Percentiles rank a stretch among this genome's conserved stretches.
These are phyloP conservation scores for Meloe dianella DNA, from an alignment of 2,888 invertebrate genomes.

Conservation along the genomic window DNA sequence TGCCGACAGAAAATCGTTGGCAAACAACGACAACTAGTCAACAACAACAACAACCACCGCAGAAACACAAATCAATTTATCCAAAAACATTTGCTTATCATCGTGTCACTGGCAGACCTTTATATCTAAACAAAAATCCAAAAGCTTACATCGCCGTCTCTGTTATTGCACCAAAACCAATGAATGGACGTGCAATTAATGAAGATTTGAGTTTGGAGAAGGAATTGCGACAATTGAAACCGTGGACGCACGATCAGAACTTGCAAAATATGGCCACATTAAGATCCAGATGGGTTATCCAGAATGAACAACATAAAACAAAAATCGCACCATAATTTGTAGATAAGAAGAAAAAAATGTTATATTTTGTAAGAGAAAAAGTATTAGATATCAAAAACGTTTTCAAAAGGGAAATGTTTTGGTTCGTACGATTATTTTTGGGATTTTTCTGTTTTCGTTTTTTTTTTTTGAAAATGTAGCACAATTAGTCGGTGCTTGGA, in stretches of 20 bases:
- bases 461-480: not conserved
- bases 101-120: slow-evolving; percentile 56
- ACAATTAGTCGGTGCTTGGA: not conserved
- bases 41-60: slow-evolving; percentile 30
- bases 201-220: slow-evolving; percentile 52
- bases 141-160: slow-evolving; percentile 59
- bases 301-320: slow-evolving; percentile 36
- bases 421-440: not conserved
- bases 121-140: slow-evolving; percentile 53
- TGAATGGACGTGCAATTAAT: slow-evolving; percentile 36
- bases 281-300: slow-evolving; percentile 52
- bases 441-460: not conserved
- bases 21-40: slow-evolving; percentile 16
- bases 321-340: slow-evolving; percentile 21
- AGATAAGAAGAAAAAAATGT: slow-evolving; percentile 12
- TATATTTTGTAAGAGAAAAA: not conserved
- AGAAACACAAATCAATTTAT: slow-evolving; percentile 44
- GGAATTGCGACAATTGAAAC: slow-evolving; percentile 56
- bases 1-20: slow-evolving; percentile 37
- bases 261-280: slow-evolving; percentile 53
- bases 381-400: not conserved
- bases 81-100: slow-evolving; percentile 58
- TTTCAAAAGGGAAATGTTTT: slow-evolving; percentile 1
- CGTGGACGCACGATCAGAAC: slow-evolving; percentile 56
- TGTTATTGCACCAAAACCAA: slow-evolving; percentile 55